Percentiles rank a stretch among this genome's conserved stretches.
Evolutionary conservation across 1,140 invertebrate genomes (phyloP).

Genomic region (Copidosoma floridanum): DNA sequence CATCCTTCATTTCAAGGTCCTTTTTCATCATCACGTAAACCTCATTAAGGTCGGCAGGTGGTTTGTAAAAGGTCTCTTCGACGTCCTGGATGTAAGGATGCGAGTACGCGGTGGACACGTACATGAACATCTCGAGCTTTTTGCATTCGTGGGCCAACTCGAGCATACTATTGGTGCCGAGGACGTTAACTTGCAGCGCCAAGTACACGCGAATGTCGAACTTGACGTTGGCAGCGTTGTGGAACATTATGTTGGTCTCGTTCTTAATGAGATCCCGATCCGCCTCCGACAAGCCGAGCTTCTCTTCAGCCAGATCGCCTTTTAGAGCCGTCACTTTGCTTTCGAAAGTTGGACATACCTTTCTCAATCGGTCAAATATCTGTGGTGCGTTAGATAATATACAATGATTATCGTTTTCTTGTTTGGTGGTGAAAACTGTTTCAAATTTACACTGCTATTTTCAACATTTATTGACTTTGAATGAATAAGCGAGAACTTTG

Average conservation of each 20-base stretch:
- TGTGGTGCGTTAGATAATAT: no score
- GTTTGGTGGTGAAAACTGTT: no score
- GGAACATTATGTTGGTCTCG: constrained; percentile 76
- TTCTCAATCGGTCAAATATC: constrained; percentile 60
- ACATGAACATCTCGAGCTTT: constrained; percentile 41
- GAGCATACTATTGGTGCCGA: constrained; percentile 65
- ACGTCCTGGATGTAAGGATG: constrained; percentile 52
- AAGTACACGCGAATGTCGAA: constrained; percentile 81
- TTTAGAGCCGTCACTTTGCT: constrained; percentile 64
- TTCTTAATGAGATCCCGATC: constrained; percentile 61
- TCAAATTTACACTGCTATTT: no score
- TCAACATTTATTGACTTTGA: no score
- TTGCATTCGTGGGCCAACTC: constrained; percentile 61
- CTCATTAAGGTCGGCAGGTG: constrained; percentile 46
- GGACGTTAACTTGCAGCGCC: constrained; percentile 62
- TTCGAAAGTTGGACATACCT: constrained; percentile 55
- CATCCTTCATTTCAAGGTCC: constrained; percentile 14
- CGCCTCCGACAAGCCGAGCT: constrained; percentile 68
- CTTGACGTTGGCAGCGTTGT: constrained; percentile 83
- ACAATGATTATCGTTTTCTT: no score
- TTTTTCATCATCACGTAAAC: constrained; percentile 47
- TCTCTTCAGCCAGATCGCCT: constrained; percentile 67
- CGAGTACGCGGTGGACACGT: constrained; percentile 39
- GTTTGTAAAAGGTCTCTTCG: constrained; percentile 56
- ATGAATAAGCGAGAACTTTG: no score